Percentiles rank a stretch among this genome's conserved stretches.
These are phyloP conservation scores for Hafferia zeledoni DNA, from an alignment of 2,797 vertebrate genomes.

Conservation along the genomic window DNA sequence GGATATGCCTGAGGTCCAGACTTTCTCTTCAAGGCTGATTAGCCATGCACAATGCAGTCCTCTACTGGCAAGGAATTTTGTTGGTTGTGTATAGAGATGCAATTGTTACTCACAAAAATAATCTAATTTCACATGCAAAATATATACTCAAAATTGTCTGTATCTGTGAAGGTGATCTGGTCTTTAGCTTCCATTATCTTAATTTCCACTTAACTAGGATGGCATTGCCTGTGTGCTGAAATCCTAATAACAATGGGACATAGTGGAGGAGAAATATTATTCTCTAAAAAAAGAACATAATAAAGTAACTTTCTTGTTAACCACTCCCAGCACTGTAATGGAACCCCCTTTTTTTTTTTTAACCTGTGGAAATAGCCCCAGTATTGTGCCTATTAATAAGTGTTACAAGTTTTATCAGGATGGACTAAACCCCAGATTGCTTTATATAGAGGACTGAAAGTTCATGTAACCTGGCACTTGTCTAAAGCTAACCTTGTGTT, in stretches of 20 bases:
- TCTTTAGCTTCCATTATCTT: background rate
- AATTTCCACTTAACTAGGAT: background rate
- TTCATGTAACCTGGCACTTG: conserved; percentile 32
- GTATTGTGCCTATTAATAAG: background rate
- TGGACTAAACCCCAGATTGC: conserved; percentile 1
- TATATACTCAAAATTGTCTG: background rate
- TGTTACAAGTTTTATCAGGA: background rate
- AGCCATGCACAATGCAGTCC: background rate
- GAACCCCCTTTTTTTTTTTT: background rate
- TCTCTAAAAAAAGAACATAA: background rate
- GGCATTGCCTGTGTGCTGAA: conserved; percentile 3
- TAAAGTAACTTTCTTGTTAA: background rate
- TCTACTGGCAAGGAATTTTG: background rate
- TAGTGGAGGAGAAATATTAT: background rate
- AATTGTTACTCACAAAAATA: background rate
- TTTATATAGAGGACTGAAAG: conserved; percentile 41
- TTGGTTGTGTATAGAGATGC: background rate
- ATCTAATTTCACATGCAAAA: background rate
- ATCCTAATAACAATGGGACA: background rate
- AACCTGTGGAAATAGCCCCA: background rate
- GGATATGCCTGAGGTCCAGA: conserved; percentile 10
- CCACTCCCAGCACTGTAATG: conserved; percentile 15
- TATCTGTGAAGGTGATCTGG: background rate
- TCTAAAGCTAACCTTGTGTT: conserved; percentile 15
- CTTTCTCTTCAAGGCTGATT: background rate